A percentile compares a stretch with the other conserved stretches of the same genome.
phyloP scores from a whole-genome alignment of 2,113 vertebrate genomes.

The Psilopogon haemacephalus region DNA sequence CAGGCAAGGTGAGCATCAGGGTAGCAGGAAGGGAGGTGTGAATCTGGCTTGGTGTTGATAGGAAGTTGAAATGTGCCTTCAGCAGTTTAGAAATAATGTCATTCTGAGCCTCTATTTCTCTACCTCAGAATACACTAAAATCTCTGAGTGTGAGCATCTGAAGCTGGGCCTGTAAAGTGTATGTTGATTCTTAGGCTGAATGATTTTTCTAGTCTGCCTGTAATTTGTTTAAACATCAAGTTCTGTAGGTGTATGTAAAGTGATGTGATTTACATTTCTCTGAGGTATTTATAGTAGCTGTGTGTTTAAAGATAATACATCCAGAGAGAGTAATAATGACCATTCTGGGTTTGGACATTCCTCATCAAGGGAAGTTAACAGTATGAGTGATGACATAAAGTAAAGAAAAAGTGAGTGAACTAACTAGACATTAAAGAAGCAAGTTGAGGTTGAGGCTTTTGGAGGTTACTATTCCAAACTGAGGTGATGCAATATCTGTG shows the following conservation, averaged over 20 bases:
- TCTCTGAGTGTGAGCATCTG: neutral
- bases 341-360: neutral
- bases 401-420: neutral
- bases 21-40: neutral
- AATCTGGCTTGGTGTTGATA: neutral
- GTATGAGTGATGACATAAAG: neutral
- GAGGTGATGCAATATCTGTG: neutral
- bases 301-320: neutral
- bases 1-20: neutral
- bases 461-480: neutral
- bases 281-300: neutral
- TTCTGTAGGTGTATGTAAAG: neutral
- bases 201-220: neutral
- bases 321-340: neutral
- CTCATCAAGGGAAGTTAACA: neutral
- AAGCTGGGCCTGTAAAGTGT: neutral
- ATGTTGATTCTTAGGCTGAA: neutral
- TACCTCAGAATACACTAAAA: neutral
- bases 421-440: neutral
- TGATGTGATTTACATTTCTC: neutral
- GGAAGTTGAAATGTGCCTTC: neutral
- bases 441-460: accelerated
- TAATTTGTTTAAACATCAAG: neutral
- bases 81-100: neutral
- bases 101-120: neutral